Base-by-base conservation (phyloP, 2,113 vertebrate genomes). In the Australoheros scitulus region DNA sequence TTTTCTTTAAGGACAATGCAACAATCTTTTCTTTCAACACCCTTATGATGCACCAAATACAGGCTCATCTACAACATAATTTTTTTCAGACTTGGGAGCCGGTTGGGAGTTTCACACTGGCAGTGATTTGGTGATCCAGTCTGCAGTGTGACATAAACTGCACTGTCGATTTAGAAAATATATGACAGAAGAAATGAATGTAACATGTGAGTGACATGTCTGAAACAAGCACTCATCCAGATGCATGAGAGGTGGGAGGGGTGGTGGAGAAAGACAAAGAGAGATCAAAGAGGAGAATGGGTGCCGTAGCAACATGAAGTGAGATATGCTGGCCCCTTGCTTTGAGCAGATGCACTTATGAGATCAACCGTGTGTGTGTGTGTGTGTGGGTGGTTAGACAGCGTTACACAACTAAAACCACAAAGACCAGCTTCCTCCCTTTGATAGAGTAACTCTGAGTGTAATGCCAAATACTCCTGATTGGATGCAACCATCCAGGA, bases 401-500 rank as follows among this genome's bases (percentile, higher is more conserved):
- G 34, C 47, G 26, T 58, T 70, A 75, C 79, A 70, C 77, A 61
- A 76, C 32, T 68, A 43, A 22, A 78, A 63, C 59, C 29, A 79
- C 77, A 79, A 79, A 82, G 24, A 56, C 70, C 47, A 52, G 79
- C 85, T 64, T 84, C 81, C 63, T 72, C 17, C 26, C 80, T 80
- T 61, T 86, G 57, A 83, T 47, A 32, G 47, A 79, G 17, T 5
- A 11, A 18, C 47, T 83, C 13, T 76, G 56, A 61, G 20, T 58
- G 26, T 20, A 24, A 70, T 60, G 76, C 78, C 77, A 64, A 32
- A 85, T 15, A 32, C 63, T 29, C 24, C 55, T 77, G 80, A 90
- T 85, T 88, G 87, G 65, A 87, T 72, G 36, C 68, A 41, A 17
- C 56, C 74, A 70, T 36, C 78, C 77, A 52, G 80, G 80, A 61